A percentile compares a stretch with the other conserved stretches of the same genome.
phyloP scores from a whole-genome alignment of 2,797 vertebrate species.

The Parambassis ranga region DNA sequence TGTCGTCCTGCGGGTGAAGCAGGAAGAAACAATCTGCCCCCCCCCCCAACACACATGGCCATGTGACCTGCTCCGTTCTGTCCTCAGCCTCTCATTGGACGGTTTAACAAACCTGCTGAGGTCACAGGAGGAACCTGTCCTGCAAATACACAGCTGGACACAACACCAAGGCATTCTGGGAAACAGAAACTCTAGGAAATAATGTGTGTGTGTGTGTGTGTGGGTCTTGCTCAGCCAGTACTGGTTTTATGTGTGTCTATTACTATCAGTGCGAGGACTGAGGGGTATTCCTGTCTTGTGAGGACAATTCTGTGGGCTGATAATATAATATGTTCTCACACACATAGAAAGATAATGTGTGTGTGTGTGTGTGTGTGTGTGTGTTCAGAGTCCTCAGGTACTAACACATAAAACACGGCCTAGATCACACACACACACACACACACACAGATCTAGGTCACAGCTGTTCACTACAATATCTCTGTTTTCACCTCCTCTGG shows the following conservation, averaged over 20 bases:
- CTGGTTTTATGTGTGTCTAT: constrained; percentile 7
- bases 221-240: no score
- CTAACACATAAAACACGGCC: constrained; percentile 52
- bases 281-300: accelerated
- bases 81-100: constrained; percentile 26
- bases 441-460: constrained; percentile 63
- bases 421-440: constrained; percentile 35
- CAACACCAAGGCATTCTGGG: constrained; percentile 39
- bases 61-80: constrained; percentile 37
- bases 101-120: no score
- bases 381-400: constrained; percentile 49
- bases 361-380: background rate
- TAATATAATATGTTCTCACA: background rate
- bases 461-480: constrained; percentile 70
- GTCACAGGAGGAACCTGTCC: background rate
- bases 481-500: constrained; percentile 46
- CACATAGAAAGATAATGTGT: background rate
- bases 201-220: no score
- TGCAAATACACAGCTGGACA: background rate
- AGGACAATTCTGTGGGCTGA: background rate
- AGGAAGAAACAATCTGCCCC: no score
- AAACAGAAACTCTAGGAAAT: constrained; percentile 44
- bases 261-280: background rate
- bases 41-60: constrained; percentile 34
- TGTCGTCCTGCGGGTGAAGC: constrained; percentile 44